Evolutionary conservation across 64 coral and sea anemone genomes (phyloP), one percentile per base, ranked within the genome.

Genomic region (Pocillopora verrucosa): DNA sequence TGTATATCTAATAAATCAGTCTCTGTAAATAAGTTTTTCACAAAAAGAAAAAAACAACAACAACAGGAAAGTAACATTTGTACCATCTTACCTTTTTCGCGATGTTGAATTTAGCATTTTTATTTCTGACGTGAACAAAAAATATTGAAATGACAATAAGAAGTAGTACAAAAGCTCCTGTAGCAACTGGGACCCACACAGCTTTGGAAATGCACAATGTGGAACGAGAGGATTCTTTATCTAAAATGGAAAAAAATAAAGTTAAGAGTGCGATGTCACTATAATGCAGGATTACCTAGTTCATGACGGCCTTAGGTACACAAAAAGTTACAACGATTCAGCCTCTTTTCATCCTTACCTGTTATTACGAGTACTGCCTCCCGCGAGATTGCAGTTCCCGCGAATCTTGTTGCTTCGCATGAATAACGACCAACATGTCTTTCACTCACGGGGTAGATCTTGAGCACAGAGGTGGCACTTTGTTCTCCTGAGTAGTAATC

Each of bases 121-220:
- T 83, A 63, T 14, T 19, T 20, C 67, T 83, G 36, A 45, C 51
- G 36, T 56, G 16, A 1, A 69, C 17, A 5, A 67, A 16, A 20
- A 19, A 68, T 35, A 83, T 68, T 35, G 64, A 19, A 4, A 83
- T 22, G 16, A 65, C 61, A 16, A 83, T 10, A 34, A 38, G 0
- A 68, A 65, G 10, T 11, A 83, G 36, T 34, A 83, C 11, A 83
- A 83, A 16, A 20, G 61, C 61, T 41, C 14, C 80, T 13, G 16
- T 35, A 20, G 16, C 80, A 67, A 83, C 35, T 41, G 35, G 67
- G 80, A 83, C 45, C 80, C 80, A 83, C 36, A 83, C 7, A 13
- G 67, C 15, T 12, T 19, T 41, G 26, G 61, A 83, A 3, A 17
- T 10, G 19, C 35, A 10, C 4, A 9, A 17, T 38, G 80, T 67